Evolutionary conservation across 2,113 vertebrate species (phyloP), one percentile per base, ranked within the genome.

Genomic region (Peromyscus polionotus): DNA sequence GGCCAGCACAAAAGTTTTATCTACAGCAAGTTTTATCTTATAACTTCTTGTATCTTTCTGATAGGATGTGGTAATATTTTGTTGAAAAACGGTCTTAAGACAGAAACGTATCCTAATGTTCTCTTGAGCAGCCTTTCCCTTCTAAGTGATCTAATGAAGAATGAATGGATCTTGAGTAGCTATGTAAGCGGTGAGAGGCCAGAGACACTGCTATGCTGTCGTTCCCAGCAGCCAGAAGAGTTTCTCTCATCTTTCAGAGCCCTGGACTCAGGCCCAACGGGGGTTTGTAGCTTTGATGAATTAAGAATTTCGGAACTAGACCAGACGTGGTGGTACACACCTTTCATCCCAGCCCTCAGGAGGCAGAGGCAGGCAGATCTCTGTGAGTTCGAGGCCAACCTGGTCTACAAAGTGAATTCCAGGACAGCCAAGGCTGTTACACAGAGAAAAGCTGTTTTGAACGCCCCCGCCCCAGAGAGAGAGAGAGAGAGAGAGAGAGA

Each of bases 51-150:
- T 28, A 8, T 88, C 80, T 93, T 72, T 93, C 45, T 90, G 42
- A 51, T 63, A 79, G 26, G 54, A 4, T 95, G 19, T 90, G 87
- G 80, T 94, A 72, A 76, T 36, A 88, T 96, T 88, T 95, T 42
- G 16, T 26, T 83, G 42, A 42, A 77, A 80, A 80, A 36, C 22
- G 4, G 19, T 80, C 33, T 22, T 57, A 80, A 83, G 36, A 83
- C 36, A 48, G 84, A 84, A 90, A 86, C 28, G 83, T 96, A 45
- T 73, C 36, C 31, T 81, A 28, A 87, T 79, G 7, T 36, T 83
- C 9, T 94, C 61, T 76, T 94, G 45, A 75, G 31, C 75, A 72
- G 14, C n/a, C 75, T 86, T 72, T 54, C 33, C 54, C 33, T 57
- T 85, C 26, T 54, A 26, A 91, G 48, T 54, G 54, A 17, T 70